Conservation (phyloP, 2,888 invertebrate species). For the Pristionchus japonicus region DNA sequence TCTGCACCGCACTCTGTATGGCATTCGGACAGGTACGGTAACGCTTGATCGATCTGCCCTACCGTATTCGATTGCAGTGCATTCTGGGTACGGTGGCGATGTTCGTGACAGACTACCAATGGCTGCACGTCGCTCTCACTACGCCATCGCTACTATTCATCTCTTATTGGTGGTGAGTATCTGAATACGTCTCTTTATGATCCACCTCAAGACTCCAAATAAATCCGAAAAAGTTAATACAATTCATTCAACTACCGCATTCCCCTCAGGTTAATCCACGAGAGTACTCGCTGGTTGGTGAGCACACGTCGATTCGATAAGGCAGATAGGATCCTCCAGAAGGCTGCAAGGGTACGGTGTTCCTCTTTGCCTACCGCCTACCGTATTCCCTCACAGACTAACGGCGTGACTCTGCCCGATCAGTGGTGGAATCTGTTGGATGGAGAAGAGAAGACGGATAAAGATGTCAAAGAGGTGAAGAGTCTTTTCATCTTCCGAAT, state of each 20-base stretch:
- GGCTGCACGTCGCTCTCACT: slow-evolving; percentile 71
- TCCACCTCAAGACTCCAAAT: too few species aligned
- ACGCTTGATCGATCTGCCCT: background rate
- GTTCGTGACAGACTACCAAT: slow-evolving; percentile 71
- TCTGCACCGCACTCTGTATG: slow-evolving; percentile 76
- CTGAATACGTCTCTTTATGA: too few species aligned
- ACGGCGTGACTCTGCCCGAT: slow-evolving; percentile 63
- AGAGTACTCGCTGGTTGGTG: slow-evolving; percentile 73
- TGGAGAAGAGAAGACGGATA: slow-evolving; percentile 34
- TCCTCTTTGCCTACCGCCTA: background rate
- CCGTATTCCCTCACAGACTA: slow-evolving; percentile 49
- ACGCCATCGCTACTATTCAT: slow-evolving; percentile 72
- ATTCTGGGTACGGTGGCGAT: slow-evolving; percentile 73
- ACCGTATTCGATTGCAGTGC: slow-evolving; percentile 9
- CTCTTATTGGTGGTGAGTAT: slow-evolving; percentile 71
- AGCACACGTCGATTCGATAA: slow-evolving; percentile 68
- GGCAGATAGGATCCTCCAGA: slow-evolving; percentile 69
- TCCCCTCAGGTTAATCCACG: slow-evolving; percentile 68
- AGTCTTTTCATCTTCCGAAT: background rate
- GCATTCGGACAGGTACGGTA: slow-evolving; percentile 73
- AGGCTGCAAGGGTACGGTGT: slow-evolving; percentile 60
- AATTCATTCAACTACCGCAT: too few species aligned
- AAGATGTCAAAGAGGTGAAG: background rate
- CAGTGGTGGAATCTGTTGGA: slow-evolving; percentile 61
- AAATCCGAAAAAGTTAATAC: too few species aligned